A percentile compares a stretch with the other conserved stretches of the same genome.
Conservation (phyloP, 2,888 invertebrate species). For the Tiliacea citrago region DNA sequence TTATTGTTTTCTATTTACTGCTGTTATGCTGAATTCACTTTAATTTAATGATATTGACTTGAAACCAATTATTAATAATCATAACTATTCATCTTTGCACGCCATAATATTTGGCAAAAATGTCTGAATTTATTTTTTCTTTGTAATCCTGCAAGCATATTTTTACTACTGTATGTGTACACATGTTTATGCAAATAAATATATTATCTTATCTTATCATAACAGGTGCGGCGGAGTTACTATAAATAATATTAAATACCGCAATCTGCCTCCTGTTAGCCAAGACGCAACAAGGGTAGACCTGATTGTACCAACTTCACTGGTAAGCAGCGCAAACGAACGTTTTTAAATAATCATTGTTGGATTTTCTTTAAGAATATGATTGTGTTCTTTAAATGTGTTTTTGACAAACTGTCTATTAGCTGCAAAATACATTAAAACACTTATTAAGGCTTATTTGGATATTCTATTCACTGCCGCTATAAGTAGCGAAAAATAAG, state of each 20-base stretch:
- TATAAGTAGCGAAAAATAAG: neutral
- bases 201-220: too few relatives aligned
- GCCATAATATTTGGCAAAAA: too few relatives aligned
- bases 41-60: too few relatives aligned
- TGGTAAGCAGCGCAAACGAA: neutral
- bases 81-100: too few relatives aligned
- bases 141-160: too few relatives aligned
- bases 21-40: too few relatives aligned
- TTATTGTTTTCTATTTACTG: too few relatives aligned
- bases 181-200: too few relatives aligned
- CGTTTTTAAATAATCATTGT: neutral
- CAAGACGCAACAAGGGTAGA: conserved; percentile 8
- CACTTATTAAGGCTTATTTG: neutral
- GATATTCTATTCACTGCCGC: neutral
- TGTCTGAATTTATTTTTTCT: too few relatives aligned
- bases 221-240: conserved; percentile 31
- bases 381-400: neutral
- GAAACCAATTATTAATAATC: too few relatives aligned
- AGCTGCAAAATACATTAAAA: neutral
- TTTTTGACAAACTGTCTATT: too few relatives aligned
- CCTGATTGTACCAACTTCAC: conserved; percentile 1
- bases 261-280: conserved; percentile 22
- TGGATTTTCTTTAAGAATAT: neutral
- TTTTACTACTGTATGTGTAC: too few relatives aligned
- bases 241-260: conserved; percentile 20